Conservation (phyloP, 2,888 invertebrate genomes). For the Abrostola tripartita region DNA sequence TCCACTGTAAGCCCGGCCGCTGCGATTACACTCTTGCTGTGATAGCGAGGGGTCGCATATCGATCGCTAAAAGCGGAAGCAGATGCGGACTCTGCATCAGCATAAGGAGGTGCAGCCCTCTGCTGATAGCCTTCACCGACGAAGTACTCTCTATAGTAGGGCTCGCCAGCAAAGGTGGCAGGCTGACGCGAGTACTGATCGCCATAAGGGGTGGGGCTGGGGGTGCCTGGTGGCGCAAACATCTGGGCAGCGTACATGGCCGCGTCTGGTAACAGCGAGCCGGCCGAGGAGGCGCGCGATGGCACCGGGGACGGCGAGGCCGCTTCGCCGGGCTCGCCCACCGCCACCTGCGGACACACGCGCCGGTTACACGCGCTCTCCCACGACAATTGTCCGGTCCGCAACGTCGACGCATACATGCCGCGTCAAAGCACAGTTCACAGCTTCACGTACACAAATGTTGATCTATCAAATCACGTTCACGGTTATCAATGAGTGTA, state of each 20-base stretch:
- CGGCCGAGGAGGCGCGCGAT: conserved; percentile 88
- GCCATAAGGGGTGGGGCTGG: conserved; percentile 90
- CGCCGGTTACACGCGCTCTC: conserved; percentile 90
- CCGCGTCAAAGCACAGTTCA: conserved; percentile 86
- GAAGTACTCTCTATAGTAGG: conserved; percentile 95
- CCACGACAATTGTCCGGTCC: conserved; percentile 88
- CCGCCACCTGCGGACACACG: conserved; percentile 89
- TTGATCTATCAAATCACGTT: conserved; percentile 75
- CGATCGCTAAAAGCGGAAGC: conserved; percentile 91
- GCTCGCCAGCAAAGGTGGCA: conserved; percentile 91
- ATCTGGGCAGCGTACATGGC: conserved; percentile 91
- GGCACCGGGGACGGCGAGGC: conserved; percentile 90
- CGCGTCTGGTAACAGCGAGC: conserved; percentile 89
- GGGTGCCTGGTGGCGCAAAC: conserved; percentile 91
- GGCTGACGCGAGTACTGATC: conserved; percentile 86
- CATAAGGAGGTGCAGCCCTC: conserved; percentile 88
- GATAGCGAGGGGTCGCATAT: conserved; percentile 91
- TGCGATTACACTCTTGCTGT: conserved; percentile 92
- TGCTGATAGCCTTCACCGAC: conserved; percentile 90
- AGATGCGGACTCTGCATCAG: conserved; percentile 88
- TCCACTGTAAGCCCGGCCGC: conserved; percentile 96
- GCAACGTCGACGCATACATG: conserved; percentile 89
- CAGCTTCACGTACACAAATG: conserved; percentile 84
- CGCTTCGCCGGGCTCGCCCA: conserved; percentile 89
- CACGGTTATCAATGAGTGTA: conserved; percentile 70